Conservation (phyloP, 2,113 vertebrate species). For the Xyliphius kryptos region DNA sequence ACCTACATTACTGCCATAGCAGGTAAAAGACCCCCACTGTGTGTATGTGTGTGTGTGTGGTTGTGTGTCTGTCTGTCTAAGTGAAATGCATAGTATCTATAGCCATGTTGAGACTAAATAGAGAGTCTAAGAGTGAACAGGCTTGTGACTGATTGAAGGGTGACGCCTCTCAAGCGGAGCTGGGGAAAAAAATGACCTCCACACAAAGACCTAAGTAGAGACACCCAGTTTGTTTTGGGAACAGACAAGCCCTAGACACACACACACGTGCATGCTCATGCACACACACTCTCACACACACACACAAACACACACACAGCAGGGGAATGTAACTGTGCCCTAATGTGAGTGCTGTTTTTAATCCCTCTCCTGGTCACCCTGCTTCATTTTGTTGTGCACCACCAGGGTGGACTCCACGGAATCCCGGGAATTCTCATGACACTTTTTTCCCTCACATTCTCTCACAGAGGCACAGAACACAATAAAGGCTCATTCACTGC, state of each 20-base stretch:
- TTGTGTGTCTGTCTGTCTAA: too few relatives aligned
- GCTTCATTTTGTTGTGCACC: slow-evolving; percentile 39
- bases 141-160: slow-evolving; percentile 35
- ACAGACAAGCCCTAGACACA: slow-evolving; percentile 28
- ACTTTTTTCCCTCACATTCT: slow-evolving; percentile 37
- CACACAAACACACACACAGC: slow-evolving; percentile 5
- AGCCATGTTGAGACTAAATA: slow-evolving; percentile 24
- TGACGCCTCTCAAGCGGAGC: slow-evolving; percentile 29
- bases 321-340: slow-evolving; percentile 28
- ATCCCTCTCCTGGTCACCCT: slow-evolving; percentile 41
- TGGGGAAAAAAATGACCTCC: slow-evolving; percentile 35
- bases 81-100: slow-evolving; percentile 24
- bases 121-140: slow-evolving; percentile 24
- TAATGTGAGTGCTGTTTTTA: slow-evolving; percentile 39
- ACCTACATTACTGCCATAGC: slow-evolving; percentile 34
- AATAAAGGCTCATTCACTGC: slow-evolving; percentile 35
- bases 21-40: slow-evolving; percentile 28
- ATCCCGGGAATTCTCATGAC: slow-evolving; percentile 44
- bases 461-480: slow-evolving; percentile 23
- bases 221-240: slow-evolving; percentile 38
- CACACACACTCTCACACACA: too few relatives aligned
- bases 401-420: slow-evolving; percentile 34
- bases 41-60: not conserved
- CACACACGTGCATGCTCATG: too few relatives aligned
- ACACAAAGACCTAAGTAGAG: slow-evolving; percentile 36